These are phyloP conservation scores for Telmatochromis sp. DNA, from an alignment of 2,113 vertebrate species.

Conservation along the genomic window DNA sequence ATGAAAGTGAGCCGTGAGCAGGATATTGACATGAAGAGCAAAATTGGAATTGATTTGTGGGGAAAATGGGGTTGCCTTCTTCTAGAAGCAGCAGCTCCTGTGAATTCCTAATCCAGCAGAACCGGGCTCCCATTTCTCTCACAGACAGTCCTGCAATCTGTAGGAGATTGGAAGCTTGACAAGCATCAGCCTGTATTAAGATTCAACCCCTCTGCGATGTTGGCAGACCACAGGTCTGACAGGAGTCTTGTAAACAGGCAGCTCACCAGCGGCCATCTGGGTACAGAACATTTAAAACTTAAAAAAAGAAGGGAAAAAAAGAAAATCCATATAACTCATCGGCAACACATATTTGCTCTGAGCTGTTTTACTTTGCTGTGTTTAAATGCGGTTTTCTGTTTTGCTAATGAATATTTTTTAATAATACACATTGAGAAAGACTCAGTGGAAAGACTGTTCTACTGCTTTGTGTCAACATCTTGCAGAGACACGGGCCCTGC, in stretches of 20 bases:
- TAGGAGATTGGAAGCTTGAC: slow-evolving; percentile 53
- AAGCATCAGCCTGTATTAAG: slow-evolving; percentile 45
- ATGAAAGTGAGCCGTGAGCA: slow-evolving; percentile 9
- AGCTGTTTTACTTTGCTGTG: not conserved
- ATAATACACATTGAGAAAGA: not conserved
- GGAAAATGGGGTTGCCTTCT: slow-evolving; percentile 22
- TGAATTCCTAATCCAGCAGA: slow-evolving; percentile 65
- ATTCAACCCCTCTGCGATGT: slow-evolving; percentile 37
- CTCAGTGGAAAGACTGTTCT: not conserved
- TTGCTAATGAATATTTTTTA: not conserved
- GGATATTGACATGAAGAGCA: slow-evolving; percentile 40
- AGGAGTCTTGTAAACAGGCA: slow-evolving; percentile 26
- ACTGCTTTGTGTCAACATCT: not conserved
- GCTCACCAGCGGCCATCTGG: not conserved
- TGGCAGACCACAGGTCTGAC: slow-evolving; percentile 19
- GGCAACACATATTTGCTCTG: not conserved
- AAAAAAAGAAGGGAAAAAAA: not conserved
- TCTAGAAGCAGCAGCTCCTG: slow-evolving; percentile 14
- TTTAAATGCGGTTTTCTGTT: not conserved
- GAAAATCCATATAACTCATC: not conserved
- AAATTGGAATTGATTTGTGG: slow-evolving; percentile 64
- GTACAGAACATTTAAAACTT: not conserved
- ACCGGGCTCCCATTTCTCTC: slow-evolving; percentile 52
- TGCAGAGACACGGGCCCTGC: not conserved
- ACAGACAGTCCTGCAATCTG: slow-evolving; percentile 34